Conservation (phyloP, 2,888 invertebrate species). For the Tenthredo livida region DNA sequence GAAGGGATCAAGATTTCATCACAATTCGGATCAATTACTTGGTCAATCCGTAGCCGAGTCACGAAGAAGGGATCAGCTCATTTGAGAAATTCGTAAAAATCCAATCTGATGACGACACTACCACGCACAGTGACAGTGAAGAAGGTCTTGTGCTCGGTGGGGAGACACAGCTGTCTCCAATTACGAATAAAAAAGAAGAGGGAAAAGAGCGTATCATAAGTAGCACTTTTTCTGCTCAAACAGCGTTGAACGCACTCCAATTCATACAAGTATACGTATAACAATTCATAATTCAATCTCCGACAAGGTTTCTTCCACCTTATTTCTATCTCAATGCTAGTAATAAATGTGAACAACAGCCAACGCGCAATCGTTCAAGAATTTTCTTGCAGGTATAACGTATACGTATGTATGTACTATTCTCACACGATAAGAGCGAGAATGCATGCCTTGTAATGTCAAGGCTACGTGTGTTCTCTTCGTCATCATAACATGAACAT, state of each 20-base stretch:
- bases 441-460: neutral
- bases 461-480: neutral
- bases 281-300: neutral
- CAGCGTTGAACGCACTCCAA: neutral
- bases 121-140: constrained; percentile 9
- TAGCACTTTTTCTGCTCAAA: neutral
- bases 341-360: neutral
- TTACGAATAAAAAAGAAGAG: neutral
- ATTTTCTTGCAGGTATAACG: no score
- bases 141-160: constrained; percentile 13
- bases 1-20: constrained; percentile 37
- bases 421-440: neutral
- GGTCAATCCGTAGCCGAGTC: constrained; percentile 34
- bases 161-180: constrained; percentile 19
- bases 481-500: neutral
- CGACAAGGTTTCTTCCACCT: neutral
- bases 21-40: constrained; percentile 39
- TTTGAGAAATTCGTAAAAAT: constrained; percentile 48
- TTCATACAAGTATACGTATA: neutral
- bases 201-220: neutral
- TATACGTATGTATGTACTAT: neutral
- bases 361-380: neutral
- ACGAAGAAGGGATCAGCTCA: constrained; percentile 28
- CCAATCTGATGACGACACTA: constrained; percentile 9
- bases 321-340: neutral